Conservation (phyloP, 2,797 vertebrate species). For the Kryptopterus vitreolus region DNA sequence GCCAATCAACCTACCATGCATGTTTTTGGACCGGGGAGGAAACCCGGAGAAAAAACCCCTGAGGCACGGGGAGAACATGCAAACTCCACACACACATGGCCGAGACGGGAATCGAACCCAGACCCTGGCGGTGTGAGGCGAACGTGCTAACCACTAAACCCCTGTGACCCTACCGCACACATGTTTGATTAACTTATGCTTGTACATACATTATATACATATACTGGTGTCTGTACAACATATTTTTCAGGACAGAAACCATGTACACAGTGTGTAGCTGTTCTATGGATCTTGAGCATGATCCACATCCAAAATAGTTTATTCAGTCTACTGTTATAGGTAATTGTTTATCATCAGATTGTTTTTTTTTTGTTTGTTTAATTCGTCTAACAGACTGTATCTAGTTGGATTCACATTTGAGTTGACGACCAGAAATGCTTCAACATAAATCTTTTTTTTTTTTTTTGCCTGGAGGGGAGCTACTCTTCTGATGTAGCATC, state of each 20-base stretch:
- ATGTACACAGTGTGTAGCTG: neutral
- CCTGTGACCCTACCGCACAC: too few species aligned
- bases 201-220: neutral
- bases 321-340: neutral
- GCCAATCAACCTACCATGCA: too few species aligned
- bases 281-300: neutral
- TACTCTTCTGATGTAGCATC: slow-evolving; percentile 35
- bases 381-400: neutral
- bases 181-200: neutral
- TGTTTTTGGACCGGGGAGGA: too few species aligned
- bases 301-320: neutral
- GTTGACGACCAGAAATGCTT: slow-evolving; percentile 19
- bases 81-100: too few species aligned
- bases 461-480: slow-evolving; percentile 37
- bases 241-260: neutral
- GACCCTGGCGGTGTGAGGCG: too few species aligned
- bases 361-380: neutral
- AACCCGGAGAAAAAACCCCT: too few species aligned
- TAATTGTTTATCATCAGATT: neutral
- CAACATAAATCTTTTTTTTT: slow-evolving; percentile 36
- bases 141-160: too few species aligned
- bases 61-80: too few species aligned
- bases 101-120: too few species aligned
- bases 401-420: slow-evolving; percentile 7
- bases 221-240: neutral